Base-by-base conservation (phyloP, 2,113 vertebrate genomes). In the Podarcis muralis region DNA sequence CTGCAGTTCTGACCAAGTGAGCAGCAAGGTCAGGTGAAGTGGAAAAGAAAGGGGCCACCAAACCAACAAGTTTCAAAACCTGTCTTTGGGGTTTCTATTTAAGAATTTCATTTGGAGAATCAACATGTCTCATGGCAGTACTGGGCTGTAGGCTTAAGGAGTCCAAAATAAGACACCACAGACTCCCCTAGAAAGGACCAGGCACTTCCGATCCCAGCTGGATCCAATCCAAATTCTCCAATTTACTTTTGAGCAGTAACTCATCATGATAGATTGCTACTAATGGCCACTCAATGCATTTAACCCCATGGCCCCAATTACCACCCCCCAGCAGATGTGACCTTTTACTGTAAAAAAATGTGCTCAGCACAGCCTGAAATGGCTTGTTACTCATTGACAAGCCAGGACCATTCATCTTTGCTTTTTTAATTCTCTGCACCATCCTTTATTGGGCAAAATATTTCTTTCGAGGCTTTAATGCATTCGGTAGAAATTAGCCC, bases 241-340 rank as follows among this genome's bases (percentile, higher is more conserved):
- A 20, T 86, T 65, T 53, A 68, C 23, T 74, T 86, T 13, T 69
- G 11, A 85, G 35, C 68, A 75, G 76, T 20, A 48, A 43, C 71
- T 89, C 57, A 81, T 23, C 18, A 86, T 6, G 81, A 69, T 57
- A 62, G 72, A 83, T 68, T 43, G 22, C 27, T 83, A 43, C 81
- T 88, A 86, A 86, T 40, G 78, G 71, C 37, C 69, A 23, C 84
- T 68, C 37, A 5, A 40, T 71, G 72, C 43, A 83, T 68, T 90
- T 83, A 86, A 83, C 84, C 79, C n/a, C 27, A 48, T 83, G 71
- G 43, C 79, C 71, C 79, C 59, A 86, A 69, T 86, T 77, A 86
- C 18, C 59, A 59, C 75, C 62, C 40, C 22, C n/a, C 57, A 18
- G 32, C 72, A 40, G 71, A 59, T 40, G 40, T 43, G 62, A 76